These are phyloP conservation scores for Lucilia sericata DNA, from an alignment of 1,140 invertebrate genomes.

Conservation along the genomic window DNA sequence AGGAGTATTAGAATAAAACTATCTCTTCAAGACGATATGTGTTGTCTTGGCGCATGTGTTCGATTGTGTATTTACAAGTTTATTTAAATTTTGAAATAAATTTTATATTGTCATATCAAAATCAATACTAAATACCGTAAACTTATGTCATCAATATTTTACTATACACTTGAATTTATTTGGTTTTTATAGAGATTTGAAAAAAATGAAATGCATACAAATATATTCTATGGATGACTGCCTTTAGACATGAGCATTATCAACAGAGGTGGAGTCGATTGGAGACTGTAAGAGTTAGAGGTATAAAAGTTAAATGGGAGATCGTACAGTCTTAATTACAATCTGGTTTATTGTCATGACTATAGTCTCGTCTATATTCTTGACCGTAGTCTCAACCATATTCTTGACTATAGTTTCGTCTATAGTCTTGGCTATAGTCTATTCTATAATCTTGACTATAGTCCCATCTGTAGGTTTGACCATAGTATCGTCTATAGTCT, in stretches of 20 bases:
- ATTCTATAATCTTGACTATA: no score
- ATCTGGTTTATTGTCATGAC: no score
- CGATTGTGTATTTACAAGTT: background rate
- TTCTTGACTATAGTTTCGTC: no score
- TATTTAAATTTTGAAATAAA: conserved; percentile 14
- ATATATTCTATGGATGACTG: background rate
- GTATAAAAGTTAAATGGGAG: no score
- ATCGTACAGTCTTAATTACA: no score
- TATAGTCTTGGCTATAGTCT: no score
- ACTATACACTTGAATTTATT: conserved; percentile 4
- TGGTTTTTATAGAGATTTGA: background rate
- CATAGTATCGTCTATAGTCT: no score
- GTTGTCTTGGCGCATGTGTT: background rate
- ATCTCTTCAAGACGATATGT: no score
- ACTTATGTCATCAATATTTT: conserved; percentile 40
- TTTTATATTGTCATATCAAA: conserved; percentile 32
- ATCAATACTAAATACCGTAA: conserved; percentile 43
- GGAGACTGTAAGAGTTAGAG: no score
- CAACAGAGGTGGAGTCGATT: background rate
- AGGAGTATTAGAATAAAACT: background rate
- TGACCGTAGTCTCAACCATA: no score
- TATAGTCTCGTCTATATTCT: no score
- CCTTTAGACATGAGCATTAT: background rate
- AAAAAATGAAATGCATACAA: background rate
- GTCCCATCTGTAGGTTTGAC: no score